These are phyloP conservation scores for Catagonus wagneri DNA, from an alignment of 2,113 vertebrate species.

Conservation along the genomic window DNA sequence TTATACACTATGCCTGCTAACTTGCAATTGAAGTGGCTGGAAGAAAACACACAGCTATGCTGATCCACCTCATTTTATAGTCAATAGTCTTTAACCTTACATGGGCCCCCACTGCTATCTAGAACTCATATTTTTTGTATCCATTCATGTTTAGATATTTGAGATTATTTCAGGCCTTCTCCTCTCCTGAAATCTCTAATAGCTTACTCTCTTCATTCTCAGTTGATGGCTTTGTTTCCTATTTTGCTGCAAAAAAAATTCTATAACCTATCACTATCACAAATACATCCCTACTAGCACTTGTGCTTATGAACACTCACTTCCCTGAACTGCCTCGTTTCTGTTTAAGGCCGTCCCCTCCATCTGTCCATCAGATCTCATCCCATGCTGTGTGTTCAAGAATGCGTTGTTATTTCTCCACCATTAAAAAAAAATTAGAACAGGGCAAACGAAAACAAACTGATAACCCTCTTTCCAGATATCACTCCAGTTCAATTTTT, in stretches of 20 bases:
- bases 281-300: background rate
- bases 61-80: background rate
- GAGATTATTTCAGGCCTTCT: background rate
- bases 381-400: background rate
- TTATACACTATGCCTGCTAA: background rate
- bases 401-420: background rate
- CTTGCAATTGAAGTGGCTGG: background rate
- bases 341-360: background rate
- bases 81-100: background rate
- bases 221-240: background rate
- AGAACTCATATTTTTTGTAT: background rate
- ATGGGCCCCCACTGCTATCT: background rate
- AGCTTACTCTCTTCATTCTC: background rate
- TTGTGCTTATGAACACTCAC: background rate
- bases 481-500: background rate
- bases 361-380: background rate
- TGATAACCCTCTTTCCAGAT: background rate
- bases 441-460: background rate
- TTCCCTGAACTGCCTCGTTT: background rate
- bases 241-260: background rate
- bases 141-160: background rate
- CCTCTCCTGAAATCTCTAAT: background rate
- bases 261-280: background rate
- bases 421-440: background rate
- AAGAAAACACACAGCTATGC: background rate